Conservation (phyloP, 1,140 invertebrate genomes). For the Tribolium castaneum region DNA sequence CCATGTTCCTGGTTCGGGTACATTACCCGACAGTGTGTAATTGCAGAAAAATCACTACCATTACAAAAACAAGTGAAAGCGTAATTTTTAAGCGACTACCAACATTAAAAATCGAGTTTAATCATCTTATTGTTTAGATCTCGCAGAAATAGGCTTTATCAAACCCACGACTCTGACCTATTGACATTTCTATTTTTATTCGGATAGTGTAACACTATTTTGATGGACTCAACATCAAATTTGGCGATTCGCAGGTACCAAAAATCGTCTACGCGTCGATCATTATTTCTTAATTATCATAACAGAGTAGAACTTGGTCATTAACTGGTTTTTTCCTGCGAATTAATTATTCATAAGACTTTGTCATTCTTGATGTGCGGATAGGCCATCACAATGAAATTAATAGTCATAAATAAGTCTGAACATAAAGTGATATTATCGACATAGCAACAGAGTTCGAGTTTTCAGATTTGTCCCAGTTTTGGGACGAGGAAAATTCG, state of each 20-base stretch:
- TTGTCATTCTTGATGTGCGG: constrained; percentile 25
- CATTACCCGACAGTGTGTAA: too few relatives aligned
- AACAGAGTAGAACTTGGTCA: constrained; percentile 2
- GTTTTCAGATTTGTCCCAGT: background rate
- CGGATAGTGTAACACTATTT: background rate
- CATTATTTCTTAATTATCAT: constrained; percentile 19
- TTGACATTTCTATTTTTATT: background rate
- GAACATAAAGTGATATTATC: background rate
- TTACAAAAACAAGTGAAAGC: background rate
- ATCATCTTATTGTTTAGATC: too few relatives aligned
- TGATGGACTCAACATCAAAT: background rate
- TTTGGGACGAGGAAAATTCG: background rate
- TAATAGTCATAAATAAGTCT: constrained; percentile 11
- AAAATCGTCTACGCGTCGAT: background rate
- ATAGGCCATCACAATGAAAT: constrained; percentile 17
- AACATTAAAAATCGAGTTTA: too few relatives aligned
- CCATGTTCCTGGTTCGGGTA: too few relatives aligned
- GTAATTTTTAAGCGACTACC: background rate
- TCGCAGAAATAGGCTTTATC: too few relatives aligned
- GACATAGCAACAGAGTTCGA: constrained; percentile 8
- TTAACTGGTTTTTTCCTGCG: background rate
- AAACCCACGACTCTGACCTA: background rate
- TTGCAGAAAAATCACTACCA: too few relatives aligned
- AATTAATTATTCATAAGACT: constrained; percentile 26
- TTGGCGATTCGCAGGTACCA: background rate